phyloP scores from a whole-genome alignment of 2,888 invertebrate genomes.

The Pogonocherus hispidulus region DNA sequence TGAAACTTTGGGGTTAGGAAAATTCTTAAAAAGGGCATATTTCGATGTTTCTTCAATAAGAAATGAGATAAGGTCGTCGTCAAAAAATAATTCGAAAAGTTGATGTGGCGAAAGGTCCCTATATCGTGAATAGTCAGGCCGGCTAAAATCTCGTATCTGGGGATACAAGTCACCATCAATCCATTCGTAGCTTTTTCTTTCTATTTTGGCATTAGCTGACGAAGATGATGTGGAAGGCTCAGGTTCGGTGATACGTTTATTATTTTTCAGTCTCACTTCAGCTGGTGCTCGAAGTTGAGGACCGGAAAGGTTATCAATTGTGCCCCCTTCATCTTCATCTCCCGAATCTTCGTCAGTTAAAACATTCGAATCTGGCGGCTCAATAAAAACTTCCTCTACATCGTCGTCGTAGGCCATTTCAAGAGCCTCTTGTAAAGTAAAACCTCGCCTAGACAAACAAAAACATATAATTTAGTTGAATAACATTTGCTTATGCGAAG shows the following conservation, averaged over 20 bases:
- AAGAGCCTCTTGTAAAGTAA: constrained; percentile 36
- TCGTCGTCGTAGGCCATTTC: constrained; percentile 38
- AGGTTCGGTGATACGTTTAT: constrained; percentile 5
- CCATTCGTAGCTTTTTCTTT: background rate
- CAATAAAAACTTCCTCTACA: constrained; percentile 32
- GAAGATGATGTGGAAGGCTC: background rate
- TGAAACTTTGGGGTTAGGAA: constrained; percentile 24
- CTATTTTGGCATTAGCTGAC: background rate
- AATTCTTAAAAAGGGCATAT: constrained; percentile 37
- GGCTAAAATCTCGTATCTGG: background rate
- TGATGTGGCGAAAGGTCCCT: background rate
- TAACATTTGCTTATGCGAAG: background rate
- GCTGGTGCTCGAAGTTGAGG: constrained; percentile 32
- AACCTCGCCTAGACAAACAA: constrained; percentile 32
- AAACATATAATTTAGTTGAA: constrained; percentile 2
- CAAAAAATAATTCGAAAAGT: constrained; percentile 36
- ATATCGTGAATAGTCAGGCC: background rate
- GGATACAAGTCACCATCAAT: background rate
- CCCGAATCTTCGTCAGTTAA: too few species aligned
- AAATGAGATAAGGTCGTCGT: constrained; percentile 26
- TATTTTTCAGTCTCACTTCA: constrained; percentile 25
- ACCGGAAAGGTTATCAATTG: constrained; percentile 34
- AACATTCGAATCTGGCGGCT: constrained; percentile 31
- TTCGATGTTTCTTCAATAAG: constrained; percentile 28
- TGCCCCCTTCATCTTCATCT: constrained; percentile 42